Percentiles rank a stretch among this genome's conserved stretches.
Evolutionary conservation across 2,113 vertebrate species (phyloP).

Genomic region (Cochlearius cochlearius): DNA sequence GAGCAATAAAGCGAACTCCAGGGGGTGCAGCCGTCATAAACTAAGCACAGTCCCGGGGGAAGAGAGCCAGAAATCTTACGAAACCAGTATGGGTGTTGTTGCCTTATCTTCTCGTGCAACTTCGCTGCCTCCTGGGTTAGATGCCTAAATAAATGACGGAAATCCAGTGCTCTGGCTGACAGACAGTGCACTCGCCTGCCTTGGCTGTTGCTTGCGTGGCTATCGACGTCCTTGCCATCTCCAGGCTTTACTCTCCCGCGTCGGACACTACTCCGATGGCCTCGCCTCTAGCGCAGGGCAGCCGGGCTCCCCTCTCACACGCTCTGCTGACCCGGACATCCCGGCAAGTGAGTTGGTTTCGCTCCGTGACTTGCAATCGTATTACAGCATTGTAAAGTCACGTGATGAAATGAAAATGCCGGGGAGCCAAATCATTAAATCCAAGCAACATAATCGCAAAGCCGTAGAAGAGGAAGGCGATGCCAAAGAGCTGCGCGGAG

Average conservation of each 20-base stretch:
- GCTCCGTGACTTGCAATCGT: not conserved
- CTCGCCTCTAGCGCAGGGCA: not conserved
- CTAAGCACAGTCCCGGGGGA: not conserved
- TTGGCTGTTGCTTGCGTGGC: not conserved
- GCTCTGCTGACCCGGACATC: not conserved
- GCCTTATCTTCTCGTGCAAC: not conserved
- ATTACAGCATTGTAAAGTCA: not conserved
- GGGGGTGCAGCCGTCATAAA: not conserved
- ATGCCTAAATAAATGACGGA: not conserved
- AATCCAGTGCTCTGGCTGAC: not conserved
- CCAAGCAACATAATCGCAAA: not conserved
- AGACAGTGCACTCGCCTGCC: not conserved
- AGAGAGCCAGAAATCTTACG: not conserved
- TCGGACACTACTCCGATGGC: not conserved
- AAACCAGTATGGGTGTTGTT: not conserved
- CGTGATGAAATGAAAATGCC: not conserved
- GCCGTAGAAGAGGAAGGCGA: not conserved
- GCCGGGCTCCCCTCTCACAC: not conserved
- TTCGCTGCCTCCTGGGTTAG: not conserved
- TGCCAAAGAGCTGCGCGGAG: not conserved
- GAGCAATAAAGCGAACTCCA: slow-evolving; percentile 22
- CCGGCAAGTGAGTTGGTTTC: not conserved
- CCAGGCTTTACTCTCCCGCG: not conserved
- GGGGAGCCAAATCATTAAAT: not conserved
- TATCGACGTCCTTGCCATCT: not conserved